Percentiles rank a stretch among this genome's conserved stretches.
These are phyloP conservation scores for Zelostemma sp. DNA, from an alignment of 1,140 invertebrate species.

Conservation along the genomic window DNA sequence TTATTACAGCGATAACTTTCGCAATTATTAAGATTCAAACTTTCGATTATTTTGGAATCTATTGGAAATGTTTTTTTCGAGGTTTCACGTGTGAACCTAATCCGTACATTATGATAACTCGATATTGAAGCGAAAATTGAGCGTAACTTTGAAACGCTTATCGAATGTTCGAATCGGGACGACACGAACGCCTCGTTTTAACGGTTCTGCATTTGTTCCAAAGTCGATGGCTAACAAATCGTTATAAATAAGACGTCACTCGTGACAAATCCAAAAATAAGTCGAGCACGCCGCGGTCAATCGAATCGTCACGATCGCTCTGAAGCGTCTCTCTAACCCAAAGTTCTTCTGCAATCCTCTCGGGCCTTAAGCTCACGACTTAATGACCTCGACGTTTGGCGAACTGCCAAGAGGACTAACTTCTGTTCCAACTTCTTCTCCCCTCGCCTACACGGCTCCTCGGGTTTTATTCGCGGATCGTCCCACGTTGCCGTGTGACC, in stretches of 20 bases:
- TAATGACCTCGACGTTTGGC: conserved; percentile 46
- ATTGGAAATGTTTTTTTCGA: too few relatives aligned
- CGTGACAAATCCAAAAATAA: conserved; percentile 41
- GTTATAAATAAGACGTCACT: conserved; percentile 36
- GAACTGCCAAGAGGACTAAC: conserved; percentile 36
- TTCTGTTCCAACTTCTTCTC: conserved; percentile 31
- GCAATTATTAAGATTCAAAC: too few relatives aligned
- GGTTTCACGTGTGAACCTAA: too few relatives aligned
- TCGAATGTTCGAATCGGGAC: too few relatives aligned
- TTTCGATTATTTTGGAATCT: too few relatives aligned
- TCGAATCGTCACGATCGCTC: conserved; percentile 41
- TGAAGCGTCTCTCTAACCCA: conserved; percentile 49
- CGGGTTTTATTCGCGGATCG: conserved; percentile 11
- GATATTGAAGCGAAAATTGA: too few relatives aligned
- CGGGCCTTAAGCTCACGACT: conserved; percentile 45
- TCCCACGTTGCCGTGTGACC: neutral
- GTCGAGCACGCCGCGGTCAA: conserved; percentile 29
- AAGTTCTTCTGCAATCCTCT: conserved; percentile 31
- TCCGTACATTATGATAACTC: too few relatives aligned
- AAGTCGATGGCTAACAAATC: conserved; percentile 9
- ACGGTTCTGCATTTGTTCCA: too few relatives aligned
- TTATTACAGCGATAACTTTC: too few relatives aligned
- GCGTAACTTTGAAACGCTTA: too few relatives aligned
- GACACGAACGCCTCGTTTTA: too few relatives aligned
- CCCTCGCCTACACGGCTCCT: conserved; percentile 19